These are phyloP conservation scores for Chelonus formosanus DNA, from an alignment of 2,888 invertebrate species.

Conservation along the genomic window DNA sequence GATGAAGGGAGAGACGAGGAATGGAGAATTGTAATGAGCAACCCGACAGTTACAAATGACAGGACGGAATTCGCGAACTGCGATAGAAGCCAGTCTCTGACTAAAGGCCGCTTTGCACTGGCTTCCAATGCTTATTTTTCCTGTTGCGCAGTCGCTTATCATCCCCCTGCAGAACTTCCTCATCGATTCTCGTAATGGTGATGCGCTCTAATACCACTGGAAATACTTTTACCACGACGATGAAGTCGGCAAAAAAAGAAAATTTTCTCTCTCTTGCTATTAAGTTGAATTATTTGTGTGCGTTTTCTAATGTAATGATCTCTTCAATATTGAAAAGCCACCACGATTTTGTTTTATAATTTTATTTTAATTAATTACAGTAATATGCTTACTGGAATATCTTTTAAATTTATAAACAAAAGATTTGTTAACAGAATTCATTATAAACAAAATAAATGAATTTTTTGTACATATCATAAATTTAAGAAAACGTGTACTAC, in stretches of 20 bases:
- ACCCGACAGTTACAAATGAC: constrained; percentile 66
- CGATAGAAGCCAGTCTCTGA: constrained; percentile 60
- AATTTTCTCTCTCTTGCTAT: not conserved
- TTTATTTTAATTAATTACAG: not conserved
- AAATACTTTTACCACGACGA: not conserved
- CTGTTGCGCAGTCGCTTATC: constrained; percentile 31
- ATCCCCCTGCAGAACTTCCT: constrained; percentile 20
- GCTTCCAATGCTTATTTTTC: constrained; percentile 34
- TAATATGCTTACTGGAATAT: too few species aligned
- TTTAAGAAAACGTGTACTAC: too few species aligned
- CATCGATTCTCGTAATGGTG: constrained; percentile 24
- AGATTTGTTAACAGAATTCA: too few species aligned
- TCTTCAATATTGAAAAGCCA: not conserved
- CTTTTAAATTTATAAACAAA: too few species aligned
- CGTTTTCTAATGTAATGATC: too few species aligned
- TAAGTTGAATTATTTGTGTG: not conserved
- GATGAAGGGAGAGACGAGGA: constrained; percentile 52
- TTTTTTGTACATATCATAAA: too few species aligned
- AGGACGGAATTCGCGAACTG: constrained; percentile 65
- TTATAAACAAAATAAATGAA: too few species aligned
- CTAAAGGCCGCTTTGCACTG: constrained; percentile 61
- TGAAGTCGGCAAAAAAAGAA: not conserved
- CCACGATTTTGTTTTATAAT: not conserved
- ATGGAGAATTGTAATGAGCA: constrained; percentile 66
- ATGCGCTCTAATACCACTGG: constrained; percentile 10